phyloP scores from a whole-genome alignment of 2,113 vertebrate genomes.

The Chaetura pelagica region DNA sequence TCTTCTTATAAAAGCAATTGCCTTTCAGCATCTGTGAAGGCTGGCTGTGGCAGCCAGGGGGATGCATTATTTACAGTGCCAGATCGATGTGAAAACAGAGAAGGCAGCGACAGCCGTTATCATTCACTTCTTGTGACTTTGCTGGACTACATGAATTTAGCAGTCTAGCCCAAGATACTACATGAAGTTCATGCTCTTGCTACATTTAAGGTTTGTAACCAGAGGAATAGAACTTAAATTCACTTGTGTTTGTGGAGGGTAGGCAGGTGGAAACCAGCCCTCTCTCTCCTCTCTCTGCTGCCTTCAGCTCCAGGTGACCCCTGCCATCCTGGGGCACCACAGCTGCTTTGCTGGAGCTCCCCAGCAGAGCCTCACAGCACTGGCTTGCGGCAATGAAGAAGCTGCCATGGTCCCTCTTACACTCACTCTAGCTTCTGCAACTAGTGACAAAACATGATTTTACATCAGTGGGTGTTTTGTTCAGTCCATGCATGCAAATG shows the following conservation, averaged over 20 bases:
- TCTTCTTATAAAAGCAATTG: not conserved
- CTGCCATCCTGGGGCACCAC: not conserved
- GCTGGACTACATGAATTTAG: fast-evolving
- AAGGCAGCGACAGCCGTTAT: not conserved
- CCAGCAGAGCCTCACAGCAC: not conserved
- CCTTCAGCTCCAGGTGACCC: not conserved
- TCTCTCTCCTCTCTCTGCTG: not conserved
- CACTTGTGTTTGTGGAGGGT: not conserved
- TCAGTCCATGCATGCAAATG: not conserved
- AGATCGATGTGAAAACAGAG: not conserved
- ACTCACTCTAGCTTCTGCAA: not conserved
- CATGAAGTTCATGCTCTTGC: not conserved
- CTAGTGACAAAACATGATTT: not conserved
- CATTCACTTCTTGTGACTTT: not conserved
- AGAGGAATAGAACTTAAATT: not conserved
- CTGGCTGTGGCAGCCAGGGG: not conserved
- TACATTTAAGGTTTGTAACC: not conserved
- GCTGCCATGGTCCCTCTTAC: not conserved
- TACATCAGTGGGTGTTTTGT: not conserved
- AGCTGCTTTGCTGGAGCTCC: not conserved
- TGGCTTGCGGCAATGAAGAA: not conserved
- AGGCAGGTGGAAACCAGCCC: not conserved
- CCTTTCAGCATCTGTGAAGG: not conserved
- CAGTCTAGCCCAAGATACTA: not conserved
- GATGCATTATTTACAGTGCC: not conserved